Conservation (phyloP, 2,797 vertebrate species). For the Ibycter americanus region DNA sequence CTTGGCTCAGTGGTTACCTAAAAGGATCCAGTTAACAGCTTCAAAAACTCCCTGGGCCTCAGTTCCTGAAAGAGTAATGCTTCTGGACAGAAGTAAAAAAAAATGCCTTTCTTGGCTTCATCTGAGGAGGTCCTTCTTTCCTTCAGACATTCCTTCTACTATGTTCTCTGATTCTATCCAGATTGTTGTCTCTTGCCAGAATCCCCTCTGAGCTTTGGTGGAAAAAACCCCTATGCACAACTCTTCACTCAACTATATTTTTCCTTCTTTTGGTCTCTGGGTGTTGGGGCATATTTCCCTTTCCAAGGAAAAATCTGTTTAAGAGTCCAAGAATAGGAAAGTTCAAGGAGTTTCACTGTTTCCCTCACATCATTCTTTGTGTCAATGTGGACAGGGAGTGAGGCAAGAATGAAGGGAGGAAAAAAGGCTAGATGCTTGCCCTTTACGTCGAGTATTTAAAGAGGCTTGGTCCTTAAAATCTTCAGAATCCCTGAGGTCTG, state of each 20-base stretch:
- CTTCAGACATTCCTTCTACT: slow-evolving; percentile 22
- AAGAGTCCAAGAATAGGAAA: not conserved
- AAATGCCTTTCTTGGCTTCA: not conserved
- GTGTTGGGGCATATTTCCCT: not conserved
- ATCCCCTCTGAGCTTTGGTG: not conserved
- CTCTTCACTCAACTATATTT: slow-evolving; percentile 12
- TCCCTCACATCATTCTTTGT: not conserved
- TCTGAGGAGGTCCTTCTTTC: not conserved
- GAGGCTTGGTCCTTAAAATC: not conserved
- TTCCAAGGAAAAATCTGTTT: slow-evolving; percentile 38
- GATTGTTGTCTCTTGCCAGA: slow-evolving; percentile 13
- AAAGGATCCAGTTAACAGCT: not conserved
- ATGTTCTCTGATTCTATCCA: slow-evolving; percentile 4
- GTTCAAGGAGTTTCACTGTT: slow-evolving; percentile 30
- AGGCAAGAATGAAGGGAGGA: not conserved
- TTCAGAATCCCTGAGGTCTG: not conserved
- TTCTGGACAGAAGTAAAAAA: not conserved
- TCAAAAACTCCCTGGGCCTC: not conserved
- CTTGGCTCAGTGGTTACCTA: not conserved
- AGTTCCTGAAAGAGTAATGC: not conserved
- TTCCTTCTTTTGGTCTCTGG: not conserved
- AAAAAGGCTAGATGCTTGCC: not conserved
- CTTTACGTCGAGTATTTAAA: not conserved
- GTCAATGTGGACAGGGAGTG: not conserved
- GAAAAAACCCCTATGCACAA: not conserved